These are phyloP conservation scores for Danio kyathit DNA, from an alignment of 2,797 vertebrate species.

Conservation along the genomic window DNA sequence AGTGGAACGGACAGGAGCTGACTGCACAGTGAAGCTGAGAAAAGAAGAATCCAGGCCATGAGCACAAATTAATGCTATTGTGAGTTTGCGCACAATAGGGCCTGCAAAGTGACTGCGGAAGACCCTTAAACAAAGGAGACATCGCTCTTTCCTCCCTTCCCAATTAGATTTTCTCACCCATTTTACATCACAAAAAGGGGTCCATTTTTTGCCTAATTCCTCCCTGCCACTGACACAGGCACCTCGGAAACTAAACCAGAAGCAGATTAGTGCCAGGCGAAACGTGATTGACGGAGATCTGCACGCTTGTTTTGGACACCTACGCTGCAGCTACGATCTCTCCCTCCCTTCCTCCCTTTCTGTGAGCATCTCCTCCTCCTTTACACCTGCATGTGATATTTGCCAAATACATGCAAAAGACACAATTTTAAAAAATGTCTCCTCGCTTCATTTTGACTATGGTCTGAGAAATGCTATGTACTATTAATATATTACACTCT, in stretches of 20 bases:
- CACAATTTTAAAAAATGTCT: conserved; percentile 65
- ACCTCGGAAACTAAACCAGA: conserved; percentile 72
- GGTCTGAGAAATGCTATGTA: conserved; percentile 29
- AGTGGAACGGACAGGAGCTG: conserved; percentile 88
- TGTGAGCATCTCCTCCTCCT: conserved; percentile 64
- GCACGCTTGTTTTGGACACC: conserved; percentile 76
- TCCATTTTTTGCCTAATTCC: conserved; percentile 78
- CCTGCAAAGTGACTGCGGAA: conserved; percentile 85
- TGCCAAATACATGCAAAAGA: conserved; percentile 71
- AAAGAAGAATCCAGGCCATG: conserved; percentile 78
- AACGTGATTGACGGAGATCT: conserved; percentile 76
- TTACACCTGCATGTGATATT: conserved; percentile 76
- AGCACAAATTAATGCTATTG: conserved; percentile 89
- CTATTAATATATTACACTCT: conserved; percentile 40
- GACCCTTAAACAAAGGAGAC: conserved; percentile 84
- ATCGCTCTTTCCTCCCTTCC: conserved; percentile 74
- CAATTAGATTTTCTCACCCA: conserved; percentile 81
- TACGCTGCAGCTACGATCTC: conserved; percentile 68
- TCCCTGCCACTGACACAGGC: conserved; percentile 65
- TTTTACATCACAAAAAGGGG: conserved; percentile 83
- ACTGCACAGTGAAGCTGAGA: conserved; percentile 77
- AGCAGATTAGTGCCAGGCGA: conserved; percentile 62
- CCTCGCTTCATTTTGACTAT: conserved; percentile 26
- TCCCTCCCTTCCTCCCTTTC: conserved; percentile 61
- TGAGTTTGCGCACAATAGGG: conserved; percentile 83